Base-by-base conservation (phyloP, 2,113 vertebrate species). In the Uria lomvia region DNA sequence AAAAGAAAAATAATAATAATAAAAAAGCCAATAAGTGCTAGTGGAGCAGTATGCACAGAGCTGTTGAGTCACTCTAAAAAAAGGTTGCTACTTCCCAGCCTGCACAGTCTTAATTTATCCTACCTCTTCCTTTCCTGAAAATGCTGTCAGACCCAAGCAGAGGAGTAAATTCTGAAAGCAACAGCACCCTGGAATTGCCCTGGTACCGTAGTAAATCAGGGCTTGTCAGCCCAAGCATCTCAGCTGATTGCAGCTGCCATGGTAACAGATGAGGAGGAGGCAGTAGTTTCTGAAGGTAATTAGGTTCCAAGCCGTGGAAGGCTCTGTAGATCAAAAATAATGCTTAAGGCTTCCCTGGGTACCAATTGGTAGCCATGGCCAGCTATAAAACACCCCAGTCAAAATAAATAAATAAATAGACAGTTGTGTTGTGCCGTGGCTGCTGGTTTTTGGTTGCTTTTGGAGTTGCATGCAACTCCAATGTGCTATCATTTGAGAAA, bases 211-310 rank as follows among this genome's bases (percentile, higher is more conserved):
- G 77, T 94, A 96, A 96, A 96, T 94, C 77, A 66, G 71, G 40
- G 16, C 58, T 93, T 94, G 72, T 72, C 59, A 77, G 68, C 47
- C 66, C 30, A 40, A 11, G 65, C 72, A 67, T 88, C 83, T 91
- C 72, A 38, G 65, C 80, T 88, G 88, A 81, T 86, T 90, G 60
- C 75, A 92, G 95, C 88, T 97, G 79, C 94, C 47, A 77, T 89
- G 83, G 94, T 93, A 96, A 96, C 94, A 92, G 68, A 86, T 90
- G 86, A 77, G 34, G 71, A 73, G 29, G 40, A 92, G 83, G 88
- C 53, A 81, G 76, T 86, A 55, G 47, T 74, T 96, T 95, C 79
- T 88, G 86, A 80, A 94, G 56, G 65, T 88, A 92, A 84, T 96
- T 88, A 88, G 72, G 52, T 94, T 94, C 75, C 68, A 63, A 88